Evolutionary conservation across 2,113 vertebrate genomes (phyloP).

Genomic region (Eulemur rufifrons): DNA sequence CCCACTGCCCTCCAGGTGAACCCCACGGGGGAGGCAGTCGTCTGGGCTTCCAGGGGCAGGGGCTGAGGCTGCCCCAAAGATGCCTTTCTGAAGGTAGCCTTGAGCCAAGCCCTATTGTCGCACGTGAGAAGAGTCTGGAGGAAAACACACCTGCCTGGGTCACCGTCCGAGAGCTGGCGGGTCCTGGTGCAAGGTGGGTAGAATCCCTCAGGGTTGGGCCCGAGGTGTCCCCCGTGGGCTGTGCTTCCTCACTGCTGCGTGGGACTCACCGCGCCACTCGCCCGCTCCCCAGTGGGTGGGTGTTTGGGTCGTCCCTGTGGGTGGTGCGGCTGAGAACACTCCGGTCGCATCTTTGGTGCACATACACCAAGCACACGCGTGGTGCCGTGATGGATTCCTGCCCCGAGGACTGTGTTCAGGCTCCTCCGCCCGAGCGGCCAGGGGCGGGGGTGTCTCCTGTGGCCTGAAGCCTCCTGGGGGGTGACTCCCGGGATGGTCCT

Average conservation of each 20-base stretch:
- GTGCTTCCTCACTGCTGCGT: neutral
- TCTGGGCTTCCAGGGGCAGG: neutral
- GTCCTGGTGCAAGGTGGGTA: accelerated
- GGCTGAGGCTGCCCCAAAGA: no score
- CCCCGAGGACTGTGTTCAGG: accelerated
- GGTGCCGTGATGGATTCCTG: accelerated
- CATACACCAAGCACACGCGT: accelerated
- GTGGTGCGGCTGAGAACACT: accelerated
- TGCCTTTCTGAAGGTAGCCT: neutral
- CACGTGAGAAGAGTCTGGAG: neutral
- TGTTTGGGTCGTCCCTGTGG: accelerated
- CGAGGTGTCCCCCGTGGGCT: no score
- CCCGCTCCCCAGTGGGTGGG: accelerated
- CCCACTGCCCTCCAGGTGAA: neutral
- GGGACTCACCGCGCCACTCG: accelerated
- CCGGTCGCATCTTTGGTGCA: accelerated
- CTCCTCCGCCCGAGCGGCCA: accelerated
- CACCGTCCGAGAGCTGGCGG: accelerated
- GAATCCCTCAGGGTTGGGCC: neutral
- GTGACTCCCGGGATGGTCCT: no score
- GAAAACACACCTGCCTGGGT: neutral
- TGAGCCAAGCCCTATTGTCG: accelerated
- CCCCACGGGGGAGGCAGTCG: neutral
- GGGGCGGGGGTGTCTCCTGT: accelerated
- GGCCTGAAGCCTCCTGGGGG: neutral